Evolutionary conservation across 1,140 invertebrate genomes (phyloP).

Genomic region (Drosophila suzukii): DNA sequence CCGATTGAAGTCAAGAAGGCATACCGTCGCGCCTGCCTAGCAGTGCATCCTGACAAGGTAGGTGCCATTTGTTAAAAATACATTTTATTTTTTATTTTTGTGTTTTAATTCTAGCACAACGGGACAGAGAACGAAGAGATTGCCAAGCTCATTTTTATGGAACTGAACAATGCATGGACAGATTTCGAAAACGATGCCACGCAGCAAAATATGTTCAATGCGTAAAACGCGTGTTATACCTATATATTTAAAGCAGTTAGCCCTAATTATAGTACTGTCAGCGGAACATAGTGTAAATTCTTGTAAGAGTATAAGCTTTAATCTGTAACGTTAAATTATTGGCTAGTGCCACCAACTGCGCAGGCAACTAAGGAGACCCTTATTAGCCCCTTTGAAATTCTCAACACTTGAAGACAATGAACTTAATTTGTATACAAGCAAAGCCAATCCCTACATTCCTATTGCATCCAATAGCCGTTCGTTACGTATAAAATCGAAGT

Average conservation of each 20-base stretch:
- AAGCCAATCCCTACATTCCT: slow-evolving; percentile 11
- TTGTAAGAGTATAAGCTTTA: slow-evolving; percentile 64
- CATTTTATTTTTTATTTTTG: neutral
- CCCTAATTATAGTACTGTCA: slow-evolving; percentile 39
- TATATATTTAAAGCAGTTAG: slow-evolving; percentile 39
- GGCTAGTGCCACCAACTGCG: slow-evolving; percentile 33
- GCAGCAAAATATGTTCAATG: slow-evolving; percentile 92
- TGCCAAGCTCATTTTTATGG: slow-evolving; percentile 99
- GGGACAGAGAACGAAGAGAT: slow-evolving; percentile 95
- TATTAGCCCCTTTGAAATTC: slow-evolving; percentile 62
- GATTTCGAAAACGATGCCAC: slow-evolving; percentile 97
- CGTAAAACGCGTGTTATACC: slow-evolving; percentile 58
- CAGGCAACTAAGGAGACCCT: slow-evolving; percentile 49
- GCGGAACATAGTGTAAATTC: slow-evolving; percentile 67
- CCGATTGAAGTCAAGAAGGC: slow-evolving; percentile 97
- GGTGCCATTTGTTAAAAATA: slow-evolving; percentile 9
- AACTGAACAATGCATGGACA: slow-evolving; percentile 99
- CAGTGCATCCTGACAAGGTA: slow-evolving; percentile 99
- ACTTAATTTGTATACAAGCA: slow-evolving; percentile 67
- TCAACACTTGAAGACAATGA: slow-evolving; percentile 62
- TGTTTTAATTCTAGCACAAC: slow-evolving; percentile 89
- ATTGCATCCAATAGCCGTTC: neutral
- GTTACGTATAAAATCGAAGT: neutral
- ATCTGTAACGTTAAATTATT: slow-evolving; percentile 56
- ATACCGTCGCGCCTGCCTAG: slow-evolving; percentile 97